Conservation (phyloP, 2,888 invertebrate species). For the Clusia tigrina region DNA sequence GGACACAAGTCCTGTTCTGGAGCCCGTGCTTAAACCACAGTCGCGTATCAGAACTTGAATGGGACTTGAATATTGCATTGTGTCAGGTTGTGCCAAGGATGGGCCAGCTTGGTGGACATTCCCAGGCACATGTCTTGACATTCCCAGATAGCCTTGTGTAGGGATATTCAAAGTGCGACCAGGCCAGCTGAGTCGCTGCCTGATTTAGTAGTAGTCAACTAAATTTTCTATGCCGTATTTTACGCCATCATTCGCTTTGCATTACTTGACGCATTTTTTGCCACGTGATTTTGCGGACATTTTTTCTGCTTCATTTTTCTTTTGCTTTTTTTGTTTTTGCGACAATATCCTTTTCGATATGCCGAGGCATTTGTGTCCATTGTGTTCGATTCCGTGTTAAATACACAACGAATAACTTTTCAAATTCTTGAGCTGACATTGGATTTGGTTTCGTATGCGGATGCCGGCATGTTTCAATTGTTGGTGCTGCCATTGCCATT, state of each 20-base stretch:
- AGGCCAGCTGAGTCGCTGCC: too few species aligned
- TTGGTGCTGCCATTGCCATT: conserved; percentile 7
- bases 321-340: neutral
- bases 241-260: conserved; percentile 10
- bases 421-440: conserved; percentile 55
- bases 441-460: conserved; percentile 43
- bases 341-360: neutral
- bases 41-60: too few species aligned
- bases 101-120: too few species aligned
- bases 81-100: too few species aligned
- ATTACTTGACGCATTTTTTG: conserved; percentile 3
- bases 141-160: too few species aligned
- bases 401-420: conserved; percentile 10
- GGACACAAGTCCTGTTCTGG: too few species aligned
- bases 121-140: too few species aligned
- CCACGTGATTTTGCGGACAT: neutral
- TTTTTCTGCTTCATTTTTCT: neutral
- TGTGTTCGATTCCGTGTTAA: neutral
- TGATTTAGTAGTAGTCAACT: too few species aligned
- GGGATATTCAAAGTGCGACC: too few species aligned
- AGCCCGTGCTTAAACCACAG: too few species aligned
- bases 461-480: conserved; percentile 15
- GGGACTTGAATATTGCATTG: too few species aligned
- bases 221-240: neutral
- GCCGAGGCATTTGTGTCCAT: neutral